Conservation (phyloP, 2,888 invertebrate genomes). For the Melinaea menophilus region DNA sequence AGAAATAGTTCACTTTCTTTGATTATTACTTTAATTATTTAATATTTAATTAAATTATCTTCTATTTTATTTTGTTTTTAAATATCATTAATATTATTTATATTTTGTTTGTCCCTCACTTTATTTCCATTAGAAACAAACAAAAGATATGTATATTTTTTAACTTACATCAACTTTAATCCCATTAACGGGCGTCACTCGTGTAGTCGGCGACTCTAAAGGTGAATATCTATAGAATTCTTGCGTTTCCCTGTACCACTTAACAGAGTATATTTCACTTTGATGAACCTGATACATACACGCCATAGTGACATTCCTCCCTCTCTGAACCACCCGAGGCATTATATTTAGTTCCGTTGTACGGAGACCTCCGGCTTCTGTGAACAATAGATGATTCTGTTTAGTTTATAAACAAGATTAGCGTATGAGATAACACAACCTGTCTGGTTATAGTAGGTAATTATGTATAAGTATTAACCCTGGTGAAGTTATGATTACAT, state of each 20-base stretch:
- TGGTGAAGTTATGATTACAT: neutral
- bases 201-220: conserved; percentile 83
- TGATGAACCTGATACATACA: conserved; percentile 88
- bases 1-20: no score
- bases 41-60: no score
- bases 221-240: conserved; percentile 92
- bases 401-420: conserved; percentile 8
- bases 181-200: conserved; percentile 84
- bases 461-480: conserved; percentile 1
- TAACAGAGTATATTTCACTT: conserved; percentile 87
- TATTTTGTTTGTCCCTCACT: no score
- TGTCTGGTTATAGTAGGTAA: neutral
- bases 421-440: conserved; percentile 8
- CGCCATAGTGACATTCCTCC: conserved; percentile 82
- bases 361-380: conserved; percentile 82
- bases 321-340: conserved; percentile 84
- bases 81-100: no score
- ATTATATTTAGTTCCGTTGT: conserved; percentile 84
- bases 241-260: conserved; percentile 89
- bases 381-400: conserved; percentile 38
- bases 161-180: conserved; percentile 90
- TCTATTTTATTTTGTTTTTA: no score
- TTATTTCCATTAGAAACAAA: no score
- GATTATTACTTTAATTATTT: no score
- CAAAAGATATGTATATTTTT: neutral